Evolutionary conservation across 2,113 vertebrate species (phyloP), one percentile per base, ranked within the genome.

Genomic region (Talpa occidentalis): DNA sequence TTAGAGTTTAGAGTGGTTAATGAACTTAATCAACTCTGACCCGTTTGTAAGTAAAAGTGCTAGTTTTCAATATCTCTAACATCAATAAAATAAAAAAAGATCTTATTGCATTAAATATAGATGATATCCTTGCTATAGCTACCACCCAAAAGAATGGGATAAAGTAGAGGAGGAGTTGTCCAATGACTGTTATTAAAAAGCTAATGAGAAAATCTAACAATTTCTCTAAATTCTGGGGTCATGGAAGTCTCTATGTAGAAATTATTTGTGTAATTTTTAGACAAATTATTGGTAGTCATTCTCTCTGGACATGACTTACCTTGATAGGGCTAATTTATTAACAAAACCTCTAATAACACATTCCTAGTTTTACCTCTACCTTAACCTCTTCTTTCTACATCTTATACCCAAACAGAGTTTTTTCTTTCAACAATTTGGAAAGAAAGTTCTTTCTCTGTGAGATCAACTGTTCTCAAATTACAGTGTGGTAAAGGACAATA

Each of bases 391-490:
- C 22, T 89, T 76, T 73, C 3, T 69, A 30, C 14, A 19, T 12
- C 1, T 70, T 40, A 77, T 72, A 56, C 5, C 30, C 56, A 89
- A 78, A 85, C n/a, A 86, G n/a, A 54, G 6, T 78, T 92, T 52
- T 62, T 88, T 60, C 35, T 87, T 90, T 70, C 32, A 42, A 59
- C 4, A 82, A 8, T 76, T 92, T 76, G 32, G 2, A 80, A 88
- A 15, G 42, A 72, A 95, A 52, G 2, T 37, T 7, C 17, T 66
- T 91, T 95, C n/a, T 88, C 56, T 56, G 9, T 89, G 56, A 94
- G 76, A 86, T 77, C 17, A 83, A 2, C 47, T 11, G 28, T 84
- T 64, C 66, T 93, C 47, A 44, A 86, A 66, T 94, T 91, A 80
- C 83, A 24, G 3, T 24, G n/a, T 76, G 28, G 35, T 66, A 3